Base-by-base conservation (phyloP, 2,888 invertebrate species). In the Cistogaster globosa region DNA sequence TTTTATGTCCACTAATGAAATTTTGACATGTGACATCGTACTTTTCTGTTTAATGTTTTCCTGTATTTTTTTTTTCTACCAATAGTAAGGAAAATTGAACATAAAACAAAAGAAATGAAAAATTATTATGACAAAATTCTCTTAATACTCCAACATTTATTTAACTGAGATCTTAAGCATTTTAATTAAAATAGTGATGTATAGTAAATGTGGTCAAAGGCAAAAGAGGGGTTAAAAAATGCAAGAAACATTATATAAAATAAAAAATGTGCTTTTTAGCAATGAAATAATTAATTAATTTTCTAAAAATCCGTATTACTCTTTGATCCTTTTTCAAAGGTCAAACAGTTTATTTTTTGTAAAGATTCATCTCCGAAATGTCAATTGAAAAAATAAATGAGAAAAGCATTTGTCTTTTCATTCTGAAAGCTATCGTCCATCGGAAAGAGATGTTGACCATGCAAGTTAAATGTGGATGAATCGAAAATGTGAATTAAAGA, bases 11-110 rank as follows among this genome's bases (percentile, higher is more conserved):
- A 67, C 84, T 81, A 84, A 84, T 84, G 84, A 84, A 84, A 84
- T 84, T 84, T 84, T 84, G 84, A 84, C 84, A 84, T 81, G 81
- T 84, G 84, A 84, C 84, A 84, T 81, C 80, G 84, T 84, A 84
- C 81, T 84, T 84, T 81, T 77, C 72, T 84, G 84, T 72, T 84
- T 81, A 84, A 77, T 77, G 81, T 72, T 84, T 81, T 84, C 72
- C 84, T 77, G 80, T 68, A 53, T 69, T n/a, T 65, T 55, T 57
- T 69, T 18, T 2, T 62, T 42, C 45, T 18, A 45, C 22, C 45
- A 26, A 63, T 36, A 20, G 26, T 26, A n/a, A n/a, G 4, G 57
- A 51, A 51, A 57, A 16, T 12, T 12, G 0, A 32, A 18, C 14
- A 4, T n/a, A n/a, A 18, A 36, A 18, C 7, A 14, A 58, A 42